phyloP scores from a whole-genome alignment of 2,888 invertebrate genomes.

The Flexamia atlantica region DNA sequence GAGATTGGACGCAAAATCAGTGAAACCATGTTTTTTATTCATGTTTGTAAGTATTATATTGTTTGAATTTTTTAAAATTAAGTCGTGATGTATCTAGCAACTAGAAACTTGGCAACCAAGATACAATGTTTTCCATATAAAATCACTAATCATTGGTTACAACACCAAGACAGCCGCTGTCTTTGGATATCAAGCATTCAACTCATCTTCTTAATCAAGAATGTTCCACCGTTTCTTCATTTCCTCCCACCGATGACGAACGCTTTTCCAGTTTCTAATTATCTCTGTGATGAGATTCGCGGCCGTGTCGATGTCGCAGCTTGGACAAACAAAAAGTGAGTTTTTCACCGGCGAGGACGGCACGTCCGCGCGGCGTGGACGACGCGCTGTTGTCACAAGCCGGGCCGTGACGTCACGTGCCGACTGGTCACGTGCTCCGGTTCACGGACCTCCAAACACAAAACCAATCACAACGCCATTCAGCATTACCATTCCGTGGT shows the following conservation, averaged over 20 bases:
- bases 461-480: constrained; percentile 43
- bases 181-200: too few species aligned
- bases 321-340: constrained; percentile 2
- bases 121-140: too few species aligned
- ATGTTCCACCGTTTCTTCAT: neutral
- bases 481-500: constrained; percentile 40
- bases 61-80: too few species aligned
- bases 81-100: too few species aligned
- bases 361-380: constrained; percentile 13
- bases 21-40: too few species aligned
- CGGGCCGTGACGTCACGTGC: constrained; percentile 47
- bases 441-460: constrained; percentile 60
- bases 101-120: too few species aligned
- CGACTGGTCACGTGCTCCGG: constrained; percentile 43
- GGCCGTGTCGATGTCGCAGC: neutral
- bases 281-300: constrained; percentile 38
- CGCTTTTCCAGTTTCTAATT: constrained; percentile 30
- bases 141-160: too few species aligned
- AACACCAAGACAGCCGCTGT: too few species aligned
- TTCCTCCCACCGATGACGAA: neutral
- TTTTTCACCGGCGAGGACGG: constrained; percentile 5
- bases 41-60: too few species aligned
- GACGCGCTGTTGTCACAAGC: constrained; percentile 45
- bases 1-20: too few species aligned
- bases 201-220: neutral